Conservation (phyloP, 2,113 vertebrate genomes). For the Thalassarche chlororhynchos region DNA sequence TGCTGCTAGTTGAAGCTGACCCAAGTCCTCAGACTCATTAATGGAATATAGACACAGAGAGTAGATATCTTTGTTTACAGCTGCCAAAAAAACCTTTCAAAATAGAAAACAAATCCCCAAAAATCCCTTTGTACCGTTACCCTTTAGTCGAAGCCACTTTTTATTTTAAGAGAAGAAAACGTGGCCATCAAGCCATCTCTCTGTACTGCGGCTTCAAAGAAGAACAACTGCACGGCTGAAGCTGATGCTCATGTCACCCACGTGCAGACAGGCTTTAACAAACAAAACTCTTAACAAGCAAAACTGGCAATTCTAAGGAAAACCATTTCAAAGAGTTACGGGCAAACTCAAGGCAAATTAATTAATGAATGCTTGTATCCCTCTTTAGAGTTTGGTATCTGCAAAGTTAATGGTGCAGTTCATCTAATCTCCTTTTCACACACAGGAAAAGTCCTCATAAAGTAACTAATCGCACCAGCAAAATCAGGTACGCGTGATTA, state of each 20-base stretch:
- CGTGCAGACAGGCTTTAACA: accelerated
- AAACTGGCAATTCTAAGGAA: background rate
- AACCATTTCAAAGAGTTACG: background rate
- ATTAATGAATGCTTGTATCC: background rate
- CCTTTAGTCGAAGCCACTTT: background rate
- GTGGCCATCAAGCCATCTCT: background rate
- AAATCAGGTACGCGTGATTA: background rate
- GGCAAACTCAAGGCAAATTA: background rate
- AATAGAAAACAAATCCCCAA: background rate
- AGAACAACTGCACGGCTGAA: accelerated
- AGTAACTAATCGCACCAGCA: background rate
- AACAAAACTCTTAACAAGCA: background rate
- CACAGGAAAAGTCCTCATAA: background rate
- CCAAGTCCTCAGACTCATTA: background rate
- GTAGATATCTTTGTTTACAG: background rate
- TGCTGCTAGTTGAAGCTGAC: background rate
- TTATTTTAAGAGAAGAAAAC: background rate
- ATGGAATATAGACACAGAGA: background rate
- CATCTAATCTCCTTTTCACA: background rate
- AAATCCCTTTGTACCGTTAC: background rate
- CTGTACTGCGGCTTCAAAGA: accelerated
- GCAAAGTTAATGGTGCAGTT: background rate
- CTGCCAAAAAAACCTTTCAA: background rate
- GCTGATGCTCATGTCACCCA: background rate
- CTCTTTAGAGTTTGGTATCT: background rate